Evolutionary conservation across 2,113 vertebrate genomes (phyloP).

Genomic region (Entomyzon cyanotis): DNA sequence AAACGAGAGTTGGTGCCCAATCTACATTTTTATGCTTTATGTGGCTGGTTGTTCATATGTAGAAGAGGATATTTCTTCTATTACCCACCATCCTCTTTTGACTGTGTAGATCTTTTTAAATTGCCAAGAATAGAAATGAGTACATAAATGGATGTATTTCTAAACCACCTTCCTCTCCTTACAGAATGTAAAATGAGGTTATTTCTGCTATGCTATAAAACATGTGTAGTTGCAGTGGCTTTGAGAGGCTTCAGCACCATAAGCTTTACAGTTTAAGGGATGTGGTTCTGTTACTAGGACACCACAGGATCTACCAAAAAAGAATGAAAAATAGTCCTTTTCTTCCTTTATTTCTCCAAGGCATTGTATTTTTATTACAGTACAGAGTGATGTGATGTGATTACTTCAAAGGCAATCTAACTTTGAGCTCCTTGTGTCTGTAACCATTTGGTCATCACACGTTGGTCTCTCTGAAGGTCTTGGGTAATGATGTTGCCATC

Average conservation of each 20-base stretch:
- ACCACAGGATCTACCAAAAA: background rate
- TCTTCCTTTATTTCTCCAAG: constrained; percentile 49
- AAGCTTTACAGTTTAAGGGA: constrained; percentile 8
- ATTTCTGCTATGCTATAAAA: constrained; percentile 17
- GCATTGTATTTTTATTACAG: constrained; percentile 23
- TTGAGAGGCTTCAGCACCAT: constrained; percentile 1
- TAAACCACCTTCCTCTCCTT: constrained; percentile 40
- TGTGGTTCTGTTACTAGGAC: background rate
- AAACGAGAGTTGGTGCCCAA: background rate
- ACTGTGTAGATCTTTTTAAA: constrained; percentile 12
- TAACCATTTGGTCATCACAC: background rate
- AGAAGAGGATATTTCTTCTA: constrained; percentile 9
- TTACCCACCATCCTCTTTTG: constrained; percentile 20
- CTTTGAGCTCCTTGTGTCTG: background rate
- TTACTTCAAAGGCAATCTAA: constrained; percentile 36
- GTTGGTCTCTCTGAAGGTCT: background rate
- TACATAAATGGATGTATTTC: constrained; percentile 41
- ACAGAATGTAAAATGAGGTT: constrained; percentile 31
- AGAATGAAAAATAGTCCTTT: background rate
- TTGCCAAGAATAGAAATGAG: constrained; percentile 25
- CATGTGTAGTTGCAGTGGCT: background rate
- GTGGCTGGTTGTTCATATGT: background rate
- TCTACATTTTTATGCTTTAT: background rate
- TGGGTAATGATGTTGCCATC: constrained; percentile 6
- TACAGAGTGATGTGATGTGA: background rate